Evolutionary conservation across 2,113 vertebrate species (phyloP).

Genomic region (Hemicordylus capensis): DNA sequence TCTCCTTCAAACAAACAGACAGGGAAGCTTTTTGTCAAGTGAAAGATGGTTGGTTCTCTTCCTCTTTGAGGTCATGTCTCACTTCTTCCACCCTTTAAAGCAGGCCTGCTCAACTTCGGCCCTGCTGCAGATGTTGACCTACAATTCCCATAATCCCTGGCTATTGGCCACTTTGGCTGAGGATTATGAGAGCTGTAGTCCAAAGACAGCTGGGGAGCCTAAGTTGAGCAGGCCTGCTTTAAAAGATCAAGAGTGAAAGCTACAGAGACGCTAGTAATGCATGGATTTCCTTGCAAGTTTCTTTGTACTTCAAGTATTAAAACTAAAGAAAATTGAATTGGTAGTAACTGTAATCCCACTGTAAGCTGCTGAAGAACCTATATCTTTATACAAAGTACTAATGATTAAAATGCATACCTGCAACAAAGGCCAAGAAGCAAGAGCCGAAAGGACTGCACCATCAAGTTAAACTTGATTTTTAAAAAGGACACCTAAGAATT

Average conservation of each 20-base stretch:
- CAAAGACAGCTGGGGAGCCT: too few species aligned
- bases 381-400: not conserved
- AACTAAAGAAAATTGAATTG: not conserved
- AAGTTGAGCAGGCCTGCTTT: too few species aligned
- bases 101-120: too few species aligned
- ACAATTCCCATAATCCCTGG: too few species aligned
- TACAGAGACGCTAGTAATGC: not conserved
- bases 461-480: not conserved
- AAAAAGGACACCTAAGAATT: not conserved
- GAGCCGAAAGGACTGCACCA: not conserved
- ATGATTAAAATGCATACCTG: not conserved
- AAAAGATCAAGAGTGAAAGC: not conserved
- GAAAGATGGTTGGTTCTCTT: not conserved
- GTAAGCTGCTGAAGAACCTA: not conserved
- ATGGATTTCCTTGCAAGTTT: not conserved
- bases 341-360: not conserved
- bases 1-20: not conserved
- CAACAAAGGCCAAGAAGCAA: not conserved
- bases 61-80: not conserved
- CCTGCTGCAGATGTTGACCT: too few species aligned
- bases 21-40: not conserved
- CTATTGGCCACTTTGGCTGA: too few species aligned
- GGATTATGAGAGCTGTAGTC: too few species aligned
- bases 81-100: not conserved
- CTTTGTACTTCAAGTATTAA: not conserved